These are phyloP conservation scores for Brachypalpus laphriformis DNA, from an alignment of 2,888 invertebrate species.

Conservation along the genomic window DNA sequence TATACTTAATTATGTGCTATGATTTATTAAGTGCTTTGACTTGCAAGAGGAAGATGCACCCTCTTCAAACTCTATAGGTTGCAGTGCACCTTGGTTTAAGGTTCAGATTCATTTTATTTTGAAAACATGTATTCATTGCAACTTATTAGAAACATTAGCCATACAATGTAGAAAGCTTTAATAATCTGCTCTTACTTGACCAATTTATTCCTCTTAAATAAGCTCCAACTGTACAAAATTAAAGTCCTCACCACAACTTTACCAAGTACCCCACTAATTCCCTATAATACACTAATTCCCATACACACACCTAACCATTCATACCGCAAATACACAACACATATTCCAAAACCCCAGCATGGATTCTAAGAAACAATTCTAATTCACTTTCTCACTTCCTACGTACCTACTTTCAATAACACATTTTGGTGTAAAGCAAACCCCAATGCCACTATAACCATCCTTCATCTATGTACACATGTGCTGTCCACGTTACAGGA, in stretches of 20 bases:
- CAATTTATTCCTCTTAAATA: not conserved
- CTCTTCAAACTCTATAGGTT: too few species aligned
- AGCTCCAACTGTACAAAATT: not conserved
- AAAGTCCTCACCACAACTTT: not conserved
- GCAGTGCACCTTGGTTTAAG: too few species aligned
- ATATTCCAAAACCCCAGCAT: not conserved
- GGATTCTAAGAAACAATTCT: conserved; percentile 29
- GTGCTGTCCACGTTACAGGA: conserved; percentile 1
- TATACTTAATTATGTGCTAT: too few species aligned
- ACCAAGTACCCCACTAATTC: not conserved
- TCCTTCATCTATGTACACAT: not conserved
- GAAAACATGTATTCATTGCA: too few species aligned
- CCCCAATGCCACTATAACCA: conserved; percentile 11
- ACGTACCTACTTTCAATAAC: conserved; percentile 6
- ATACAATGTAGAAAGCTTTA: too few species aligned
- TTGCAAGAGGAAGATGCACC: too few species aligned
- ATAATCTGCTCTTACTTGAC: not conserved
- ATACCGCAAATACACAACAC: not conserved
- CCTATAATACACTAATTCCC: not conserved
- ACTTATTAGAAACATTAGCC: too few species aligned
- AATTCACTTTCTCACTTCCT: conserved; percentile 51
- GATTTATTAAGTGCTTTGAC: too few species aligned
- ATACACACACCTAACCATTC: too few species aligned
- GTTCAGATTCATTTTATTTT: too few species aligned
- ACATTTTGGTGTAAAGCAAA: not conserved